These are phyloP conservation scores for Henricia sp. DNA, from an alignment of 53 echinoderm and acorn worm genomes.

Conservation along the genomic window DNA sequence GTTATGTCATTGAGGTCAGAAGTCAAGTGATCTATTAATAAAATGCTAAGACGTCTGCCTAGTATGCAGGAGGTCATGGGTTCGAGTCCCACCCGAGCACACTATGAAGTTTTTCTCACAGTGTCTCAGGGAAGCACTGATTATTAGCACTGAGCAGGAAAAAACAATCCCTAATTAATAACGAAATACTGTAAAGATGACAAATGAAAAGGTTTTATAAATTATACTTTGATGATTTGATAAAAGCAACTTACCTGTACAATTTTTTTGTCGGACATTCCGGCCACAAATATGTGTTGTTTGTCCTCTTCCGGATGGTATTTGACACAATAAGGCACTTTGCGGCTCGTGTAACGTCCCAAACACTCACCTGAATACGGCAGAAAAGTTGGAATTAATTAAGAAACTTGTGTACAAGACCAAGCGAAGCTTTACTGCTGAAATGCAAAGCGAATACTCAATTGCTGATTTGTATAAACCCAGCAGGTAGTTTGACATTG, in stretches of 20 bases:
- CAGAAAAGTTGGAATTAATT: background rate
- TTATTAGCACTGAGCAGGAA: too few species aligned
- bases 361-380: conserved; percentile 75
- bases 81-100: too few species aligned
- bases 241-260: conserved; percentile 77
- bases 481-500: background rate
- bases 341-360: conserved; percentile 82
- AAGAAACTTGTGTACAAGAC: too few species aligned
- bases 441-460: background rate
- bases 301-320: conserved; percentile 99
- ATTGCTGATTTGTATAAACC: background rate
- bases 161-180: too few species aligned
- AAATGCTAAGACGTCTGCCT: too few species aligned
- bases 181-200: background rate
- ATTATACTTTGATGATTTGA: background rate
- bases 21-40: too few species aligned
- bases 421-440: too few species aligned
- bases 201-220: background rate
- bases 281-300: conserved; percentile 96
- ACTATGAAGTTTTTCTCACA: too few species aligned
- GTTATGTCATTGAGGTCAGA: too few species aligned
- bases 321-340: conserved; percentile 96
- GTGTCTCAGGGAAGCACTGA: too few species aligned
- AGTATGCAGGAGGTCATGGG: too few species aligned
- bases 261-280: conserved; percentile 99